Evolutionary conservation across 2,113 vertebrate species (phyloP).

Genomic region (Pyrgilauda ruficollis): DNA sequence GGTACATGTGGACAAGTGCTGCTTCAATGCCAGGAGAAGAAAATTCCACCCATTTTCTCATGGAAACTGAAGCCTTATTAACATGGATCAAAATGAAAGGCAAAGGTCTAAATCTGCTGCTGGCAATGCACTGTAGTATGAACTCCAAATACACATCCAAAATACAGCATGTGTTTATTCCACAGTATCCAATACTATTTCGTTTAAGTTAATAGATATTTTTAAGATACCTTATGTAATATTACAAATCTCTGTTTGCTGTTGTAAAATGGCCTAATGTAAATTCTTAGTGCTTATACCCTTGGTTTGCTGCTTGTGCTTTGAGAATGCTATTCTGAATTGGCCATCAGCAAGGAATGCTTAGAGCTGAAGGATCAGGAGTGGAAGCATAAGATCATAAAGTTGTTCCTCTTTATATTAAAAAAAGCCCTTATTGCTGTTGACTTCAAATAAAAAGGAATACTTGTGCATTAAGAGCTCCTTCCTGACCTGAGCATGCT

Average conservation of each 20-base stretch:
- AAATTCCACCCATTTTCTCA: neutral
- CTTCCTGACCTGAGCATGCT: neutral
- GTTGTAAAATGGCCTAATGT: neutral
- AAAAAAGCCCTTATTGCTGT: fast-evolving
- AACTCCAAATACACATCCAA: neutral
- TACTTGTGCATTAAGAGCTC: neutral
- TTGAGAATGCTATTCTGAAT: neutral
- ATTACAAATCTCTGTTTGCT: neutral
- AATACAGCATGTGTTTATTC: neutral
- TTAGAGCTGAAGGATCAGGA: neutral
- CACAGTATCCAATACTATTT: neutral
- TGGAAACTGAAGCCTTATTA: neutral
- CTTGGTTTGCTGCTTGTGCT: neutral
- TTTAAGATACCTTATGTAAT: neutral
- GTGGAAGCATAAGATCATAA: neutral
- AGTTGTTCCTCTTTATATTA: neutral
- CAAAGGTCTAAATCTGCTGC: neutral
- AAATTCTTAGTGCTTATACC: neutral
- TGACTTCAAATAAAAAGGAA: neutral
- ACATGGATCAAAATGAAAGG: neutral
- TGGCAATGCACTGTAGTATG: neutral
- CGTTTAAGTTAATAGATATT: neutral
- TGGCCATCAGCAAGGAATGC: neutral
- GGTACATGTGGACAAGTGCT: neutral
- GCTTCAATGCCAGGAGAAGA: neutral